phyloP scores from a whole-genome alignment of 2,797 vertebrate genomes.

The Philypnodon macrostomus region DNA sequence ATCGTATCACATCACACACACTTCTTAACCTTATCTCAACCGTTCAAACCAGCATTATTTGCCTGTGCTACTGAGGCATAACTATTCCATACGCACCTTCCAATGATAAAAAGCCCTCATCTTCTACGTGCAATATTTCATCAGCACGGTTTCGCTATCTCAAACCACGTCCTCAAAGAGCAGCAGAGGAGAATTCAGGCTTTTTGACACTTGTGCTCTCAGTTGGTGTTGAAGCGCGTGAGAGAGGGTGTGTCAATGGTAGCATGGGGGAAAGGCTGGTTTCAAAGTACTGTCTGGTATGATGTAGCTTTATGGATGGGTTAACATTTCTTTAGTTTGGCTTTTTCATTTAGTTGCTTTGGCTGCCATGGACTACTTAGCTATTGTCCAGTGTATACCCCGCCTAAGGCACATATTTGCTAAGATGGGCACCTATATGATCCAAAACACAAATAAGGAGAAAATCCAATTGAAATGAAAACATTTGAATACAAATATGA shows the following conservation, averaged over 20 bases:
- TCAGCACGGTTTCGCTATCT: slow-evolving; percentile 4
- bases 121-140: slow-evolving; percentile 4
- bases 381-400: no score
- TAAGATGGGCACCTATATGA: no score
- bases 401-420: no score
- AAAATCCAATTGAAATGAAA: no score
- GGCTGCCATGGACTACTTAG: no score
- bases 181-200: slow-evolving; percentile 1
- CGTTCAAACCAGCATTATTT: not conserved
- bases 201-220: slow-evolving; percentile 1
- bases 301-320: no score
- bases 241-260: not conserved
- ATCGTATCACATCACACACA: not conserved
- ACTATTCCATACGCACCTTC: slow-evolving; percentile 6
- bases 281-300: not conserved
- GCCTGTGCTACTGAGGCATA: not conserved
- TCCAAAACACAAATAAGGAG: no score
- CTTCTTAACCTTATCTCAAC: not conserved
- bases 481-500: no score
- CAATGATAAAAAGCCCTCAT: slow-evolving; percentile 4
- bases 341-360: no score
- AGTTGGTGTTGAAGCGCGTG: not conserved
- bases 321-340: no score
- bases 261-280: not conserved
- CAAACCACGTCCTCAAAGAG: slow-evolving; percentile 2